Evolutionary conservation across 2,113 vertebrate species (phyloP).

Genomic region (Toxostoma redivivum): DNA sequence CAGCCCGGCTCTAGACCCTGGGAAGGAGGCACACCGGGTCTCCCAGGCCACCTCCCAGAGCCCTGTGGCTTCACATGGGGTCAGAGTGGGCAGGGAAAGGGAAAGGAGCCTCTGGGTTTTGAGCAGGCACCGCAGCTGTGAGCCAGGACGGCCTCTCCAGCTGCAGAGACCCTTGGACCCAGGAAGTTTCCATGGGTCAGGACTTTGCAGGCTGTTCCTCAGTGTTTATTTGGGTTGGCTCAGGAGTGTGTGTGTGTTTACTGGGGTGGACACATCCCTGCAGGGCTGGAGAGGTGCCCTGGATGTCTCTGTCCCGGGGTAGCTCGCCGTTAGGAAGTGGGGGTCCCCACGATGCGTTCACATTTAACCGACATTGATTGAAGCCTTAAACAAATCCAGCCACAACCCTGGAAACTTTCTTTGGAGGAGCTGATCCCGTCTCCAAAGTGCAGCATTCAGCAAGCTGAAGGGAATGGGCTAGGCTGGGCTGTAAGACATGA

Average conservation of each 20-base stretch:
- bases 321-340: not conserved
- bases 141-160: not conserved
- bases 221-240: conserved; percentile 59
- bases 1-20: not conserved
- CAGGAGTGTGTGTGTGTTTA: not conserved
- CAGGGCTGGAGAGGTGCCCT: conserved; percentile 31
- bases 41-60: conserved; percentile 20
- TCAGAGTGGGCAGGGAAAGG: not conserved
- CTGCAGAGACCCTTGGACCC: conserved; percentile 31
- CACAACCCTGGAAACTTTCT: conserved; percentile 53
- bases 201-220: not conserved
- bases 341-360: not conserved
- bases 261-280: not conserved
- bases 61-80: not conserved
- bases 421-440: not conserved
- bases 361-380: not conserved
- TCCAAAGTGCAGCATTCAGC: conserved; percentile 6
- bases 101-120: conserved; percentile 15
- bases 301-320: not conserved
- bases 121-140: not conserved
- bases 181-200: conserved; percentile 52
- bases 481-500: conserved; percentile 61
- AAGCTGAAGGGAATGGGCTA: conserved; percentile 15
- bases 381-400: not conserved
- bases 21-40: not conserved